A percentile compares a stretch with the other conserved stretches of the same genome.
Conservation (phyloP, 2,797 vertebrate genomes). For the Characodon lateralis region DNA sequence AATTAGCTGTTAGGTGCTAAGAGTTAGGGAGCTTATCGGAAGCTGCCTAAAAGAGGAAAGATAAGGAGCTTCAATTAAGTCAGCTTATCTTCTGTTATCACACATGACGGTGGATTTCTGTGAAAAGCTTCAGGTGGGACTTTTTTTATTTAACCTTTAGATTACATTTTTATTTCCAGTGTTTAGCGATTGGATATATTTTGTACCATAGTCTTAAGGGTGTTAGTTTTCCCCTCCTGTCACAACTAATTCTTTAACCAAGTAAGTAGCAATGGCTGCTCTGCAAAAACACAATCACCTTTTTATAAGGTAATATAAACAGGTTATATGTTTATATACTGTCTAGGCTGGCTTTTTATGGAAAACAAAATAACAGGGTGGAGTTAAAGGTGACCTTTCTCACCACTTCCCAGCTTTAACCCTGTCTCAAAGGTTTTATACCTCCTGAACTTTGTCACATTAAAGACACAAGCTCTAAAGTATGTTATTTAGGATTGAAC, state of each 20-base stretch:
- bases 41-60: constrained; percentile 53
- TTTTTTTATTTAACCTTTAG: background rate
- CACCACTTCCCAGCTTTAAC: background rate
- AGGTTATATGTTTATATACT: background rate
- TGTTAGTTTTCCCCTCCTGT: background rate
- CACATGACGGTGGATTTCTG: constrained; percentile 4
- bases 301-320: constrained; percentile 2
- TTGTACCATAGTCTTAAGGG: background rate
- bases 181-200: background rate
- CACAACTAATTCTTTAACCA: background rate
- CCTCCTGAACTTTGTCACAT: background rate
- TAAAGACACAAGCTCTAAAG: background rate
- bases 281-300: background rate
- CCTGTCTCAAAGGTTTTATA: background rate
- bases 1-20: constrained; percentile 67
- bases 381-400: too few species aligned
- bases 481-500: background rate
- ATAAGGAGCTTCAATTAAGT: constrained; percentile 63
- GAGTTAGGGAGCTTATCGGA: constrained; percentile 63
- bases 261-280: background rate
- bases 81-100: constrained; percentile 34
- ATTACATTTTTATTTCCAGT: background rate
- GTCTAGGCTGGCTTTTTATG: background rate
- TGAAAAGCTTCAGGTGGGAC: background rate
- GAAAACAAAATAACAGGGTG: background rate